Base-by-base conservation (phyloP, 2,797 vertebrate genomes). In the Vespertilio murinus region DNA sequence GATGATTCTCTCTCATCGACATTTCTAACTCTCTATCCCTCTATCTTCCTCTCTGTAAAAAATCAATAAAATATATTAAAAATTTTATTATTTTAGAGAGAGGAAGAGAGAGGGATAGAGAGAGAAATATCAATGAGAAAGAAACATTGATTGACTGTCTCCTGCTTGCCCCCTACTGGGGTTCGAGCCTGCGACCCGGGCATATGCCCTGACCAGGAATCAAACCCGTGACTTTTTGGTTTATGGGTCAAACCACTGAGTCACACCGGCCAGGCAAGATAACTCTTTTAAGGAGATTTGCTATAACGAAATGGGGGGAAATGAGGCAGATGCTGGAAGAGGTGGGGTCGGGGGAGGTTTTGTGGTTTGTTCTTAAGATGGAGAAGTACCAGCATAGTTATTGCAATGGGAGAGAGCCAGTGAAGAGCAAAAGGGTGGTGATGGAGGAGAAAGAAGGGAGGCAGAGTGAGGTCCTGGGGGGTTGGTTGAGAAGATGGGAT, bases 251-350 rank as follows among this genome's bases (percentile, higher is more conserved):
- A 64, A n/a, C 30, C 14, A 64, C 14, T 64, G 61, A 64, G 14
- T n/a, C 61, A 64, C 61, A n/a, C 30, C 0, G 5, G 59, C 59
- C 2, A 30, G 28, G 59, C 25, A 85, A 70, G 64, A 33, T 17
- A n/a, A 80, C 22, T 47, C 52, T 59, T 93, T 45, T 8, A n/a
- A 88, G n/a, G 12, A 77, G 52, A 47, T 73, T 85, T 81, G 14
- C 64, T 80, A 22, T 56, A 65, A 82, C 92, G 16, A 11, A 22
- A 47, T 22, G 13, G 83, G 35, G 54, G 40, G 3, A 89, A 52
- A 75, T 12, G 38, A 73, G 25, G 64, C 56, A 56, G 75, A 56
- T 4, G 1, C n/a, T 83, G 3, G 14, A 79, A 84, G 40, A 77
- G 49, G 30, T 1, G 8, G 6, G 12, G 18, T 35, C 61, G 35